Conservation (phyloP, 2,113 vertebrate genomes). For the Cromileptes altivelis region DNA sequence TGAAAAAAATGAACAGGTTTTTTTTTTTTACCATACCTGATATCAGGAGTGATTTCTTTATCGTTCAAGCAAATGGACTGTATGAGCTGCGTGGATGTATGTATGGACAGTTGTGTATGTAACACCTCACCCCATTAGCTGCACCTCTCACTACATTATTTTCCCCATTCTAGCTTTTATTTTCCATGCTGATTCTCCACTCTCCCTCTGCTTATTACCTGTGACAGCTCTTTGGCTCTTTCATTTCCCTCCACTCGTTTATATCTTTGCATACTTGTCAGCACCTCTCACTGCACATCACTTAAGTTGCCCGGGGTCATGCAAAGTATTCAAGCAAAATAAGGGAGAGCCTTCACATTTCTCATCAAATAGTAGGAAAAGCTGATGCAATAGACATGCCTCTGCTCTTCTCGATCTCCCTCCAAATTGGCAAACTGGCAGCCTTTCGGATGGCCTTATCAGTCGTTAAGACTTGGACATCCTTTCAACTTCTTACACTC, state of each 20-base stretch:
- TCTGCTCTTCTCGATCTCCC: conserved; percentile 25
- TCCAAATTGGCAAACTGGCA: conserved; percentile 55
- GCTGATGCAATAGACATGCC: conserved; percentile 33
- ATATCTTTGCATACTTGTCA: conserved; percentile 43
- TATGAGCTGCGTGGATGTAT: not conserved
- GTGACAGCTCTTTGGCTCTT: conserved; percentile 49
- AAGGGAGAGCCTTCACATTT: conserved; percentile 43
- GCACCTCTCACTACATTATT: not conserved
- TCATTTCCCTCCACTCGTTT: conserved; percentile 44
- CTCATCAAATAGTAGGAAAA: conserved; percentile 26
- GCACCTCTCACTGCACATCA: conserved; percentile 33
- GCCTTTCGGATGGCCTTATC: conserved; percentile 44
- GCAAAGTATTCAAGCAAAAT: conserved; percentile 36
- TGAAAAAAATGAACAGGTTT: conserved; percentile 4
- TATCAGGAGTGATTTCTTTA: not conserved
- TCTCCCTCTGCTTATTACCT: conserved; percentile 5
- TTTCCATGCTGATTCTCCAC: conserved; percentile 9
- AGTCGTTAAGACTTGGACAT: conserved; percentile 35
- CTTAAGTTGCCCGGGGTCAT: conserved; percentile 45
- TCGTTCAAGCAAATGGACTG: not conserved
- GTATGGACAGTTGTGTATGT: not conserved
- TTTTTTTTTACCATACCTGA: not conserved
- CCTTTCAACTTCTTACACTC: conserved; percentile 46
- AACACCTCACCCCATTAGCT: conserved; percentile 27
- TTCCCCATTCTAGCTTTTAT: conserved; percentile 14